Conservation (phyloP, 2,797 vertebrate species). For the Anableps anableps region DNA sequence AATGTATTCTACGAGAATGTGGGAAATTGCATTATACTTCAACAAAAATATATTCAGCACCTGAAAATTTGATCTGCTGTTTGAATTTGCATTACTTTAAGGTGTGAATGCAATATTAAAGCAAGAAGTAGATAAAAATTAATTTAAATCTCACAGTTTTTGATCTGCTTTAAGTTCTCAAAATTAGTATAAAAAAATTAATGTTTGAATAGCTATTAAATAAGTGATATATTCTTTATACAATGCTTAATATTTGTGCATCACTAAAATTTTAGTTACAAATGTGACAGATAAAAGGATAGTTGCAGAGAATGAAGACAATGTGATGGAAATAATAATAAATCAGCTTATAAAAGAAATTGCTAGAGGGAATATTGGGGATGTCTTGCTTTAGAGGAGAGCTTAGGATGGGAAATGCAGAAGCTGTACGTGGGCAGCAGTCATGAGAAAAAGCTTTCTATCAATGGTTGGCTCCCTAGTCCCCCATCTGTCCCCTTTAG, state of each 20-base stretch:
- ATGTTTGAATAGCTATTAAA: too few relatives aligned
- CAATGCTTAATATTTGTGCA: too few relatives aligned
- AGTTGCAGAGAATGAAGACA: slow-evolving; percentile 15
- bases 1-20: background rate
- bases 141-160: slow-evolving; percentile 1
- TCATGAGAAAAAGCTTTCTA: slow-evolving; percentile 29
- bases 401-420: slow-evolving; percentile 1
- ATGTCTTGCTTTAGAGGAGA: slow-evolving; percentile 1
- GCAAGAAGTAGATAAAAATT: background rate
- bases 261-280: background rate
- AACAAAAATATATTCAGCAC: background rate
- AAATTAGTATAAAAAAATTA: background rate
- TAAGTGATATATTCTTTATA: background rate
- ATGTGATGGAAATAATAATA: slow-evolving; percentile 1
- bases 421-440: background rate
- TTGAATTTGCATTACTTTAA: background rate
- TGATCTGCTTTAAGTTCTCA: background rate
- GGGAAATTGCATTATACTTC: background rate
- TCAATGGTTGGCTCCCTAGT: slow-evolving; percentile 21
- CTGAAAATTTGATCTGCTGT: background rate
- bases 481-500: slow-evolving; percentile 36
- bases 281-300: background rate
- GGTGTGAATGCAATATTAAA: background rate
- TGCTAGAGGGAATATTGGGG: slow-evolving; percentile 28
- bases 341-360: slow-evolving; percentile 6